Evolutionary conservation across 1,140 invertebrate species (phyloP).

Genomic region (Drosophila saltans): DNA sequence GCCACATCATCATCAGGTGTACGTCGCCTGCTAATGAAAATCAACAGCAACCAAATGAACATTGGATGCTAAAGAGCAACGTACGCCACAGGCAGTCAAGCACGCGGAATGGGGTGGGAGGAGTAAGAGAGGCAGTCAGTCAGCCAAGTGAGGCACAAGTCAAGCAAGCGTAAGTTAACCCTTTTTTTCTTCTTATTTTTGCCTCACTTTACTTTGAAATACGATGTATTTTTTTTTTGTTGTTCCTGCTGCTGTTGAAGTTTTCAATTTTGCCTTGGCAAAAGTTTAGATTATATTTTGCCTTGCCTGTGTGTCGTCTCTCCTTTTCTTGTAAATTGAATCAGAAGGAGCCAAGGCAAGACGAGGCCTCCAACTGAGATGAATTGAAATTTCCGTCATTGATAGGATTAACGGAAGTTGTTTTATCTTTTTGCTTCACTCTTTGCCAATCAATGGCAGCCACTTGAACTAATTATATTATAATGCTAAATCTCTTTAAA

Average conservation of each 20-base stretch:
- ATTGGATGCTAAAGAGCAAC: slow-evolving; percentile 50
- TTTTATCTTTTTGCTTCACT: background rate
- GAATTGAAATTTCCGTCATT: slow-evolving; percentile 51
- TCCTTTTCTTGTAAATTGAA: slow-evolving; percentile 51
- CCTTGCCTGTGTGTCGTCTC: slow-evolving; percentile 2
- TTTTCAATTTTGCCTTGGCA: slow-evolving; percentile 43
- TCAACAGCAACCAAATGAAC: slow-evolving; percentile 52
- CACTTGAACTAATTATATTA: slow-evolving; percentile 23
- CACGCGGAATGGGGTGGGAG: no score
- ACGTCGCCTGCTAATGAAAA: slow-evolving; percentile 57
- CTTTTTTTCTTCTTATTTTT: slow-evolving; percentile 6
- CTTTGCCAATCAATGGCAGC: background rate
- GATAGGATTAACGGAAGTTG: slow-evolving; percentile 42
- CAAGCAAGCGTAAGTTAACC: slow-evolving; percentile 12
- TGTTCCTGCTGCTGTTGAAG: slow-evolving; percentile 20
- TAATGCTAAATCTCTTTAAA: background rate
- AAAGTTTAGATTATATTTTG: slow-evolving; percentile 25
- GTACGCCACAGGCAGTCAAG: slow-evolving; percentile 38
- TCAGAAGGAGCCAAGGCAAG: slow-evolving; percentile 20
- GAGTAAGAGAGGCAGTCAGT: background rate
- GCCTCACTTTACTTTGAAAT: slow-evolving; percentile 19
- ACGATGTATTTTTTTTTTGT: slow-evolving; percentile 2
- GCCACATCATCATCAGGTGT: slow-evolving; percentile 35
- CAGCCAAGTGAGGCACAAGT: slow-evolving; percentile 10
- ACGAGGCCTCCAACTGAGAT: slow-evolving; percentile 14